Percentiles rank a stretch among this genome's conserved stretches.
phyloP scores from a whole-genome alignment of 2,888 invertebrate genomes.

The Eupithecia abbreviata region DNA sequence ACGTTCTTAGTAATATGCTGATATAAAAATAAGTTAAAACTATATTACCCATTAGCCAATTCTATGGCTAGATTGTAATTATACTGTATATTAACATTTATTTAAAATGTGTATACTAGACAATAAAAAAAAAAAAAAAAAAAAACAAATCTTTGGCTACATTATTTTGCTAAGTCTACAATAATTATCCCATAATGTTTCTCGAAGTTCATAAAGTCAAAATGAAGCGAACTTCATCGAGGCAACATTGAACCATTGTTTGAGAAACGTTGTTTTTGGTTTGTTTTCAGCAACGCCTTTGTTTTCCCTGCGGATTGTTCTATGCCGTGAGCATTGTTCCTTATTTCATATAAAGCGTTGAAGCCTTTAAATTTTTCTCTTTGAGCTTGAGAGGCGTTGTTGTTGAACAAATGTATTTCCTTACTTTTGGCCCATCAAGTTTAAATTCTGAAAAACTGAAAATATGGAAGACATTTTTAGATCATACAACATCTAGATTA shows the following conservation, averaged over 20 bases:
- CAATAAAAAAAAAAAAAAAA: too few species aligned
- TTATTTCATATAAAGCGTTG: slow-evolving; percentile 3
- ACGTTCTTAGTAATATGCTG: too few species aligned
- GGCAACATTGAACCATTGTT: slow-evolving; percentile 9
- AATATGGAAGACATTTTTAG: too few species aligned
- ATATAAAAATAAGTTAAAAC: too few species aligned
- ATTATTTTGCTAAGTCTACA: neutral
- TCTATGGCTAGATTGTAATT: too few species aligned
- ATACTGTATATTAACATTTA: too few species aligned
- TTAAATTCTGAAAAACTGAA: too few species aligned
- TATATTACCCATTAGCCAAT: too few species aligned
- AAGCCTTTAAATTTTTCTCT: neutral
- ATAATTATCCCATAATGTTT: neutral
- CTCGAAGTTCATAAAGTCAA: neutral
- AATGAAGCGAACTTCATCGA: neutral
- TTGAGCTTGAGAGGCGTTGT: neutral
- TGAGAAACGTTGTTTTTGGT: neutral
- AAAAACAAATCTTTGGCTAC: too few species aligned
- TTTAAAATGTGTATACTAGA: too few species aligned
- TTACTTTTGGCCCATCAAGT: neutral
- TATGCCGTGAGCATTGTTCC: slow-evolving; percentile 5
- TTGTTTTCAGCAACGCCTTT: slow-evolving; percentile 2
- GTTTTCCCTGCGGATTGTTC: neutral
- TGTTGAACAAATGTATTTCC: neutral
- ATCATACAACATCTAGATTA: too few species aligned